These are phyloP conservation scores for Pyrgilauda ruficollis DNA, from an alignment of 2,113 vertebrate species.

Conservation along the genomic window DNA sequence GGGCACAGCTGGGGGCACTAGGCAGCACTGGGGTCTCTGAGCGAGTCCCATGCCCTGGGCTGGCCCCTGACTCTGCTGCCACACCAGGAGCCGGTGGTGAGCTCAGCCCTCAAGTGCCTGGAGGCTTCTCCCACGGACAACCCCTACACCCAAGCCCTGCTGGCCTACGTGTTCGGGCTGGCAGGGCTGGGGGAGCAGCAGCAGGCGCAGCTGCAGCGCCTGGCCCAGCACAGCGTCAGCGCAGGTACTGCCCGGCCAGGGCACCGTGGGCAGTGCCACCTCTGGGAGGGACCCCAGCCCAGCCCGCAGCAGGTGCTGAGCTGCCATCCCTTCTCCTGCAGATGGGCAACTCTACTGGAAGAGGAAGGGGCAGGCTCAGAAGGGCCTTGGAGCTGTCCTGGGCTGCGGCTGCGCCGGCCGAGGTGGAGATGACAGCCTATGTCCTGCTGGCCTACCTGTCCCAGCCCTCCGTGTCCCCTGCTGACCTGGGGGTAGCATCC, in stretches of 20 bases:
- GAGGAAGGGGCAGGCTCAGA: neutral
- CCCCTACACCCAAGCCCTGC: neutral
- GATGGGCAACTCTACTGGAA: constrained; percentile 19
- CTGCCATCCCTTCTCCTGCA: neutral
- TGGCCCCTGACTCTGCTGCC: neutral
- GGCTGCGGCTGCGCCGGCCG: rapidly evolving
- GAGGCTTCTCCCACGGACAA: neutral
- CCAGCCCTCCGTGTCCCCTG: neutral
- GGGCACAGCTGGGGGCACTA: no score
- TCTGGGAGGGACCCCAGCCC: neutral
- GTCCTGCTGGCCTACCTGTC: constrained; percentile 35
- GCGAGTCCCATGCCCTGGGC: rapidly evolving
- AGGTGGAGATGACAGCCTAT: constrained; percentile 40
- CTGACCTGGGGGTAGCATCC: neutral
- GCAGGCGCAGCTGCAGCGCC: neutral
- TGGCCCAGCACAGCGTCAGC: neutral
- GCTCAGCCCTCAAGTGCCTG: constrained; percentile 34
- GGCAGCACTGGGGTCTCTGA: neutral
- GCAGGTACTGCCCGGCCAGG: neutral
- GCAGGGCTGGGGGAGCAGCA: neutral
- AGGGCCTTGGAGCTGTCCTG: neutral
- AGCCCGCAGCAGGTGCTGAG: neutral
- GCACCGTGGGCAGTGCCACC: neutral
- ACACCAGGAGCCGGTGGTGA: neutral
- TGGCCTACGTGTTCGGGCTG: constrained; percentile 17